These are phyloP conservation scores for Polyergus mexicanus DNA, from an alignment of 1,140 invertebrate genomes.

Conservation along the genomic window DNA sequence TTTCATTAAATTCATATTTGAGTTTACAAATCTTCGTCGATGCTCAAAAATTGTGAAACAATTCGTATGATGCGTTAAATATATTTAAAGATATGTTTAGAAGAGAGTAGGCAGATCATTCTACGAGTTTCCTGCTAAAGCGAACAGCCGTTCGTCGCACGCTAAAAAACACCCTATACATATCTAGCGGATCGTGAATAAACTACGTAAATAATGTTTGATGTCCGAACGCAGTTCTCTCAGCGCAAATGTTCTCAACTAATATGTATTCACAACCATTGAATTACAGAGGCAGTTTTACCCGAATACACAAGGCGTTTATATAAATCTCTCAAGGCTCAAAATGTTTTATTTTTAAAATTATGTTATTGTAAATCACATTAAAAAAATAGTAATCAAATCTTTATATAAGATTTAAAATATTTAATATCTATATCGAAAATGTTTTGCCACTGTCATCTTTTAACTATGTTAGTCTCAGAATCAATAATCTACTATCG, in stretches of 20 bases:
- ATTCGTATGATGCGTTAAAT: neutral
- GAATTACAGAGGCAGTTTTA: neutral
- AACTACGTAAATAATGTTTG: slow-evolving; percentile 46
- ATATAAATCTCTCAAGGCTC: neutral
- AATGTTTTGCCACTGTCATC: neutral
- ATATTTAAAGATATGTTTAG: neutral
- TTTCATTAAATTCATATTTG: neutral
- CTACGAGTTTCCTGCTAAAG: neutral
- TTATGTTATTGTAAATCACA: neutral
- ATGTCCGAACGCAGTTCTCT: neutral
- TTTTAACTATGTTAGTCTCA: neutral
- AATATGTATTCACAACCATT: slow-evolving; percentile 17
- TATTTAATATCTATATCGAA: neutral
- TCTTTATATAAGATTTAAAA: neutral
- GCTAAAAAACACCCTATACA: neutral
- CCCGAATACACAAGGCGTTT: neutral
- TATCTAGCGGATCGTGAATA: neutral
- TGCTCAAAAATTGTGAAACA: neutral
- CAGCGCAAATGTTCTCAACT: neutral
- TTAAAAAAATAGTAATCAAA: neutral
- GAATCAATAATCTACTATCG: neutral
- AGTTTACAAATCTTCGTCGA: neutral
- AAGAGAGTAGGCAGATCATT: neutral
- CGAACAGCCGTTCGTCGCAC: neutral
- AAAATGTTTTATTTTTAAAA: neutral